Evolutionary conservation across 2,888 invertebrate genomes (phyloP), one percentile per base, ranked within the genome.

Genomic region (Neoaliturus tenellus): DNA sequence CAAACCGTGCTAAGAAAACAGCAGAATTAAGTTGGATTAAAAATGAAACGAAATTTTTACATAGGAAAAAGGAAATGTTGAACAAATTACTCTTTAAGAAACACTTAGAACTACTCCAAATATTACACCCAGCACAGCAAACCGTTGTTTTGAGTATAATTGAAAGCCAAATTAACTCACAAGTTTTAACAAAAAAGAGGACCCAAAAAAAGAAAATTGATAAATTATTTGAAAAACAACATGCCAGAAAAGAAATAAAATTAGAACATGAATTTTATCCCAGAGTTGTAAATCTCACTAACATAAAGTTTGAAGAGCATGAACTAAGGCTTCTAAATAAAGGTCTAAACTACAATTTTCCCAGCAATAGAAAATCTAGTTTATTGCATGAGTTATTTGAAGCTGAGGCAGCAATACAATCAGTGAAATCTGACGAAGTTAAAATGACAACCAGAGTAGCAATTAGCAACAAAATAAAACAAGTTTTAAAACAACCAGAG

Each of bases 291-390:
- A 71, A 71, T 17, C 4, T 41, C 17, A 71, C 71, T 0, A n/a
- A 41, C 25, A 71, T 71, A 4, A 1, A n/a, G 4, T 71, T 41
- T 28, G 2, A 4, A 3, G 23, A 41, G 0, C 20, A 5, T 1
- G 41, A 71, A 71, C 39, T 71, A 3, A 71, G n/a, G 1, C 41
- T 41, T 20, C 8, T 71, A 71, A 41, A 71, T 71, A 71, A 71
- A 39, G 71, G 71, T 4, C 71, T 71, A 23, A 71, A 71, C 41
- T 71, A 20, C 14, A 71, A 39, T 39, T 71, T 71, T 41, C 41
- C 71, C 3, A 71, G 23, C 20, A 14, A 20, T 71, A 71, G 20
- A 20, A 71, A 10, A 35, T n/a, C 39, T n/a, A 33, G 31, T 31
- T 20, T 71, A 10, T 2, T 71, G 1, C 1, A 17, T 20, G 71